Percentiles rank a stretch among this genome's conserved stretches.
Evolutionary conservation across 2,113 vertebrate genomes (phyloP).

Genomic region (Rhipidura dahli): DNA sequence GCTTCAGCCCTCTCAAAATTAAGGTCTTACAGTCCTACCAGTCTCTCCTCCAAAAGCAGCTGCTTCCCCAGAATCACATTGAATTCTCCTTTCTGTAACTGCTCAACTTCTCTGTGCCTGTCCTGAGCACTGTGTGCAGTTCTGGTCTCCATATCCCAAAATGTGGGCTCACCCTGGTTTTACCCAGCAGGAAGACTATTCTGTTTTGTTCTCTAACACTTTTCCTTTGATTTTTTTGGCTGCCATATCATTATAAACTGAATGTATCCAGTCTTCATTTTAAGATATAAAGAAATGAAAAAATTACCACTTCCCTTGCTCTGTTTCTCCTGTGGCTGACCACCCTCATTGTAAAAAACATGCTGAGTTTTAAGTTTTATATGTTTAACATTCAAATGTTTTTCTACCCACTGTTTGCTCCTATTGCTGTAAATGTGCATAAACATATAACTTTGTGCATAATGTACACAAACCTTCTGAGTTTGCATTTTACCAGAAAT

Average conservation of each 20-base stretch:
- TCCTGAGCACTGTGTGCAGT: background rate
- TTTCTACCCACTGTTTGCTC: background rate
- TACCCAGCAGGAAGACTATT: background rate
- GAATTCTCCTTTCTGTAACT: background rate
- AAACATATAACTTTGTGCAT: background rate
- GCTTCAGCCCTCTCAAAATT: background rate
- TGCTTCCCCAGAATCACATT: background rate
- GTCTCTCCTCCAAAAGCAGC: background rate
- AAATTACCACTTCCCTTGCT: background rate
- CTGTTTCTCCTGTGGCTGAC: background rate
- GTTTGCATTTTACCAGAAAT: background rate
- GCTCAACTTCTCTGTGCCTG: background rate
- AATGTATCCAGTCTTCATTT: background rate
- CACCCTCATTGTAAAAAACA: background rate
- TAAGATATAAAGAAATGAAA: background rate
- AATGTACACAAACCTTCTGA: background rate
- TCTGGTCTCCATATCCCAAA: background rate
- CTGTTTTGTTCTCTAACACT: background rate
- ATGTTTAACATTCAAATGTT: background rate
- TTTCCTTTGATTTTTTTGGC: background rate
- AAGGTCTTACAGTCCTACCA: background rate
- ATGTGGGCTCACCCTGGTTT: background rate
- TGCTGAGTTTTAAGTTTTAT: background rate
- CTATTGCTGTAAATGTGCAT: background rate
- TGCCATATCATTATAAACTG: background rate